Conservation (phyloP, 2,888 invertebrate species). For the Xanthorhoe spadicearia region DNA sequence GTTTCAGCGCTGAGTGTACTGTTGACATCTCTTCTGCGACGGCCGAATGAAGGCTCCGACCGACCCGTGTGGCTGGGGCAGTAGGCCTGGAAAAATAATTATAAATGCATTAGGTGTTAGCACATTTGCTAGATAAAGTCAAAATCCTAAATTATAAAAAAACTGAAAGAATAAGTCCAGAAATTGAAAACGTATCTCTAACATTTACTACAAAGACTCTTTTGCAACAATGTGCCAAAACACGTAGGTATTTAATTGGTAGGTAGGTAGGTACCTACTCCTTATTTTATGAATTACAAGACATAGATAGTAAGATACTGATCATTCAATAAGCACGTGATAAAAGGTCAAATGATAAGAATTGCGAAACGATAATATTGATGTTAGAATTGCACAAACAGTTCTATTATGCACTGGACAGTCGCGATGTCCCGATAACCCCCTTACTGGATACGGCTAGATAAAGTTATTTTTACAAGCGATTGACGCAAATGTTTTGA, state of each 20-base stretch:
- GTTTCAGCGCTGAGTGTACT: conserved; percentile 60
- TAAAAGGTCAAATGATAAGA: conserved; percentile 29
- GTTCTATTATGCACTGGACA: conserved; percentile 41
- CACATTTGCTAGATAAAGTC: neutral
- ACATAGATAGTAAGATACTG: neutral
- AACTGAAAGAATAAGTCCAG: too few species aligned
- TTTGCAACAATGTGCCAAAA: too few species aligned
- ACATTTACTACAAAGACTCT: too few species aligned
- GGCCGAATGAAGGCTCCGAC: conserved; percentile 93
- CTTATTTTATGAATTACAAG: neutral
- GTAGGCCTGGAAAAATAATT: conserved; percentile 85
- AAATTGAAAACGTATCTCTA: too few species aligned
- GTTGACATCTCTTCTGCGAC: conserved; percentile 86
- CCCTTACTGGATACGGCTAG: conserved; percentile 49
- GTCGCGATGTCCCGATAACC: conserved; percentile 52
- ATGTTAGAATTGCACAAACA: conserved; percentile 53
- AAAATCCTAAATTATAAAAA: too few species aligned
- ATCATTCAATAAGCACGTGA: conserved; percentile 45
- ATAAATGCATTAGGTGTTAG: conserved; percentile 2
- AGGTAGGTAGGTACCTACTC: neutral
- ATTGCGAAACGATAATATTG: conserved; percentile 14
- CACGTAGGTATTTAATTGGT: too few species aligned
- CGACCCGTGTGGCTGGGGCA: conserved; percentile 92
- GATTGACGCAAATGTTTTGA: conserved; percentile 61
- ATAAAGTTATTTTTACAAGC: conserved; percentile 52